These are phyloP conservation scores for Elymnias hypermnestra DNA, from an alignment of 1,140 invertebrate species.

Conservation along the genomic window DNA sequence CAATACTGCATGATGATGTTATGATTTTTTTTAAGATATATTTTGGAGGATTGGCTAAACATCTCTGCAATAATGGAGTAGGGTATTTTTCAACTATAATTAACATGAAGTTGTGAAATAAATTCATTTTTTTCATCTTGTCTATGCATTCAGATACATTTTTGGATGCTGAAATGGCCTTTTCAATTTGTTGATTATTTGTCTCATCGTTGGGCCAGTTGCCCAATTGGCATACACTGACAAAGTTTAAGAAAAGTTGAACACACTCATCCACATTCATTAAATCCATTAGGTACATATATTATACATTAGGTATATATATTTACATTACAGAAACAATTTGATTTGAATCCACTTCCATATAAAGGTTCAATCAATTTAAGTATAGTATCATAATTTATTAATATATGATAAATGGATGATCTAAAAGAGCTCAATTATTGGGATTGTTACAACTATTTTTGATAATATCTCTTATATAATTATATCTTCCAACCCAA, in stretches of 20 bases:
- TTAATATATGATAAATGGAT: too few relatives aligned
- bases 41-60: conserved; percentile 48
- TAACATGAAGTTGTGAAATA: conserved; percentile 31
- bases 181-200: conserved; percentile 57
- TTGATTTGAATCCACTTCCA: too few relatives aligned
- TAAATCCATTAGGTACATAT: too few relatives aligned
- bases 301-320: too few relatives aligned
- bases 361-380: too few relatives aligned
- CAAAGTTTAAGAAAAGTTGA: conserved; percentile 66
- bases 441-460: too few relatives aligned
- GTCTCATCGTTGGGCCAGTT: conserved; percentile 64
- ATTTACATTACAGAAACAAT: too few relatives aligned
- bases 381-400: too few relatives aligned
- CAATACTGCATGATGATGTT: conserved; percentile 36
- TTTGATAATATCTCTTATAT: too few relatives aligned
- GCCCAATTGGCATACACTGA: conserved; percentile 59
- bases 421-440: too few relatives aligned
- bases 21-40: conserved; percentile 58
- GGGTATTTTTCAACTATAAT: conserved; percentile 25
- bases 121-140: conserved; percentile 48
- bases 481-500: too few relatives aligned
- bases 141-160: conserved; percentile 69
- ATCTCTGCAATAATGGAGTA: conserved; percentile 37
- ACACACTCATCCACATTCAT: conserved; percentile 51
- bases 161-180: too few relatives aligned